Evolutionary conservation across 2,113 vertebrate species (phyloP), one percentile per base, ranked within the genome.

Genomic region (Eurystomus gularis): DNA sequence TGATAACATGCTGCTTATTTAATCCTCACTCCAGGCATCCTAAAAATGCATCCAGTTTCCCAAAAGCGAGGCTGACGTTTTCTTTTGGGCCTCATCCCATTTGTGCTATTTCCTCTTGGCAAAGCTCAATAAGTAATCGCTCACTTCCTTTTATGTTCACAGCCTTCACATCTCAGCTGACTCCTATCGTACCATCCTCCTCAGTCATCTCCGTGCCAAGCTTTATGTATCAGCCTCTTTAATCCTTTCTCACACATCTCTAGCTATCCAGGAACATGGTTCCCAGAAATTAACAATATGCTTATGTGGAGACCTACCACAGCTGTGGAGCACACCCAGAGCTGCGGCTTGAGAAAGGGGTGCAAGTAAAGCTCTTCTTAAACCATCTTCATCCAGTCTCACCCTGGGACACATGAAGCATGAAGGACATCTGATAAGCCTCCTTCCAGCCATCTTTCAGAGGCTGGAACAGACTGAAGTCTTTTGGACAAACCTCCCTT

Each of bases 31-130:
- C 42, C 0, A 33, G 66, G 70, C 75, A 96, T 90, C 78, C 42
- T 51, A 85, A 95, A 87, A 93, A 88, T 85, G 70, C 29, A 71
- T 68, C 28, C 72, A 8, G 9, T 78, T 93, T 93, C 88, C 90
- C 1, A 0, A 93, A 94, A 94, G n/a, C 73, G 69, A 89, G 61
- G 61, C 64, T 93, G 84, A 89, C 5, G n/a, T 93, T 90, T 75
- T 91, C 42, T 81, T 66, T 84, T 94, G 84, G 60, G 65, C 42
- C 33, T 83, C 54, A 25, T 92, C 60, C 68, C 40, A 70, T 88
- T 84, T 46, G 19, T 66, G 65, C 42, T 5, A 2, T 83, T 94
- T 90, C 58, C 71, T 88, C 76, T 90, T 5, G 0, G 15, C 23
- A 49, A 57, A 91, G 13, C n/a, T 78, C 68, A 5, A 15, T 70